Conservation (phyloP, 2,113 vertebrate genomes). For the Hucho hucho region DNA sequence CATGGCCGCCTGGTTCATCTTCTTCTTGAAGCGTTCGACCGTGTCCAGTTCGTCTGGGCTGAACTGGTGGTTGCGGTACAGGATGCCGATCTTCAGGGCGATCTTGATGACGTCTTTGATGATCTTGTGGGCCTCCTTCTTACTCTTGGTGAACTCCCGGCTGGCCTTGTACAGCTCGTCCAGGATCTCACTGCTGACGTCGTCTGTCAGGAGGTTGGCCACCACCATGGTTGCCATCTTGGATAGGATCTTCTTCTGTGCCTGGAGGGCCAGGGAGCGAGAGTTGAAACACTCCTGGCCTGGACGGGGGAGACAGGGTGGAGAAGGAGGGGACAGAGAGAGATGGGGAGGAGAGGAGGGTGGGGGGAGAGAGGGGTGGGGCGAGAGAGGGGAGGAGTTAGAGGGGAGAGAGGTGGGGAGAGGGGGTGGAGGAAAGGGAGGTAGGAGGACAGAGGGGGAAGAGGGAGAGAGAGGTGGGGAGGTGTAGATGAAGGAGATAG, state of each 20-base stretch:
- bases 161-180: conserved; percentile 95
- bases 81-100: conserved; percentile 93
- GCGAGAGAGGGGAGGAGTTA: not conserved
- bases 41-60: conserved; percentile 87
- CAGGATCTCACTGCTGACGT: conserved; percentile 95
- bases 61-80: conserved; percentile 96
- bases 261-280: conserved; percentile 91
- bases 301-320: conserved; percentile 42
- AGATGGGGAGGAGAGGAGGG: not conserved
- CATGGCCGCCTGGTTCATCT: conserved; percentile 98
- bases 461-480: not conserved
- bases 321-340: conserved; percentile 22
- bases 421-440: conserved; percentile 42
- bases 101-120: conserved; percentile 98
- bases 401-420: not conserved
- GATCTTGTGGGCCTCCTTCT: conserved; percentile 97
- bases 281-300: conserved; percentile 92
- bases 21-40: conserved; percentile 95
- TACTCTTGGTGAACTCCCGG: conserved; percentile 88
- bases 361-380: not conserved
- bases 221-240: conserved; percentile 96
- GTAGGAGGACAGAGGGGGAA: conserved; percentile 12
- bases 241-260: conserved; percentile 96
- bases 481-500: not conserved
- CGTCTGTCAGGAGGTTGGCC: conserved; percentile 93